These are phyloP conservation scores for Zaprionus inermis DNA, from an alignment of 1,140 invertebrate genomes.

Conservation along the genomic window DNA sequence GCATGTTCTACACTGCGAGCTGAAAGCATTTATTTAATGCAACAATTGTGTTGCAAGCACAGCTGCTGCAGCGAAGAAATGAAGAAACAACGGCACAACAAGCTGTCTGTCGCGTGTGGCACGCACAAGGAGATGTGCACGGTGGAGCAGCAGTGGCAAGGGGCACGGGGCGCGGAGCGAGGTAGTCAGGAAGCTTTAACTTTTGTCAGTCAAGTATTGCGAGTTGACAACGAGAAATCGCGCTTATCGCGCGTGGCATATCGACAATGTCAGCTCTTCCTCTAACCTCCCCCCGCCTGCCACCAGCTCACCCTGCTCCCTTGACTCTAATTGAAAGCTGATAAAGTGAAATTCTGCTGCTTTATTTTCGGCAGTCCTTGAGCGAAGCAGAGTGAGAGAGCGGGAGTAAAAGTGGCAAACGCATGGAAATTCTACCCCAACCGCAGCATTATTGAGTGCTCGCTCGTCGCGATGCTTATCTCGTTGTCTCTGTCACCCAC, in stretches of 20 bases:
- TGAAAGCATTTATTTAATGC: slow-evolving; percentile 77
- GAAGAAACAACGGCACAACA: slow-evolving; percentile 32
- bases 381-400: neutral
- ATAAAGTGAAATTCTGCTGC: slow-evolving; percentile 37
- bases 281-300: neutral
- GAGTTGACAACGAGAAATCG: slow-evolving; percentile 28
- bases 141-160: neutral
- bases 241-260: slow-evolving; percentile 50
- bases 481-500: neutral
- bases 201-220: slow-evolving; percentile 32
- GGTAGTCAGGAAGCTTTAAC: neutral
- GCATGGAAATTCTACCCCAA: slow-evolving; percentile 50
- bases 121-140: neutral
- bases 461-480: slow-evolving; percentile 56
- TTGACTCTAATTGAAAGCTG: slow-evolving; percentile 35
- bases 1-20: slow-evolving; percentile 18
- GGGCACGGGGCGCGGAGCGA: neutral
- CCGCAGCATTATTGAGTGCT: slow-evolving; percentile 40
- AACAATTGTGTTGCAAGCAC: slow-evolving; percentile 75
- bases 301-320: too few relatives aligned
- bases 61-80: slow-evolving; percentile 40
- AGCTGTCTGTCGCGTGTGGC: slow-evolving; percentile 13
- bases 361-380: slow-evolving; percentile 29
- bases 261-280: slow-evolving; percentile 53
- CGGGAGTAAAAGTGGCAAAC: slow-evolving; percentile 26